A percentile compares a stretch with the other conserved stretches of the same genome.
These are phyloP conservation scores for Panopea generosa DNA, from an alignment of 2,888 invertebrate species.

Conservation along the genomic window DNA sequence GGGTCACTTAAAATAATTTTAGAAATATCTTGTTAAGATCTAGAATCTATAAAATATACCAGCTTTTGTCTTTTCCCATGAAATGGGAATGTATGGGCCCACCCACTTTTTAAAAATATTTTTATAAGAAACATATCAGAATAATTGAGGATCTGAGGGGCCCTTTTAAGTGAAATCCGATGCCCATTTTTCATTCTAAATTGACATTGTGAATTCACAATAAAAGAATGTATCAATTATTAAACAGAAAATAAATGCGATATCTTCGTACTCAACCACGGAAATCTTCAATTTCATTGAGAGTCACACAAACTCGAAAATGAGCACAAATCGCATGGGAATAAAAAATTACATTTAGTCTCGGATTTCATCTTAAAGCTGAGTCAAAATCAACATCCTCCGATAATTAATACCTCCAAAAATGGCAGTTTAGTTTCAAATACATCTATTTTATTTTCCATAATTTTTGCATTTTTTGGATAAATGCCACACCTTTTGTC, in stretches of 20 bases:
- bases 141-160: slow-evolving; percentile 1
- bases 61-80: slow-evolving; percentile 60
- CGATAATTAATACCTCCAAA: slow-evolving; percentile 46
- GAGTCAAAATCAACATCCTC: slow-evolving; percentile 34
- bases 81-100: slow-evolving; percentile 30
- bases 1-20: slow-evolving; percentile 62
- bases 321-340: slow-evolving; percentile 28
- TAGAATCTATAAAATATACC: slow-evolving; percentile 37
- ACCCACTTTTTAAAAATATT: slow-evolving; percentile 24
- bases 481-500: slow-evolving; percentile 12
- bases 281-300: slow-evolving; percentile 17
- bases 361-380: slow-evolving; percentile 11
- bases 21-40: slow-evolving; percentile 38
- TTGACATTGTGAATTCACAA: slow-evolving; percentile 41
- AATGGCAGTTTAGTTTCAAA: slow-evolving; percentile 20
- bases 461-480: slow-evolving; percentile 17
- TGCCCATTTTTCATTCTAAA: slow-evolving; percentile 30
- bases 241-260: slow-evolving; percentile 54
- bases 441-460: slow-evolving; percentile 33
- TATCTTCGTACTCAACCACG: slow-evolving; percentile 14
- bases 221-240: slow-evolving; percentile 57
- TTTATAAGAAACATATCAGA: too few species aligned
- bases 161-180: slow-evolving; percentile 16
- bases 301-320: slow-evolving; percentile 10
- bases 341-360: slow-evolving; percentile 20